A percentile compares a stretch with the other conserved stretches of the same genome.
These are phyloP conservation scores for Aplodontia rufa DNA, from an alignment of 2,113 vertebrate genomes.

Conservation along the genomic window DNA sequence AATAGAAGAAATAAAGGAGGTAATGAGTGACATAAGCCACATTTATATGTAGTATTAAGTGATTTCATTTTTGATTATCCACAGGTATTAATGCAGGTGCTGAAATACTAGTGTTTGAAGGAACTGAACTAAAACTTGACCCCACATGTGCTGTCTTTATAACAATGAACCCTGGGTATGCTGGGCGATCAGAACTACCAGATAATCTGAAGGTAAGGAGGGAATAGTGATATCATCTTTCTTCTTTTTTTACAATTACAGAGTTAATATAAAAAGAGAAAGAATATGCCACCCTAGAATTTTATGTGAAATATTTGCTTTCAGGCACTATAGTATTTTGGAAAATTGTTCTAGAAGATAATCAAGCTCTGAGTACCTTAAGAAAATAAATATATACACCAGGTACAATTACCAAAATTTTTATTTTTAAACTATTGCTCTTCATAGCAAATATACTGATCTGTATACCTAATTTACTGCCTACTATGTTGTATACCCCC, in stretches of 20 bases:
- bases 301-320: constrained; percentile 2
- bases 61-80: not conserved
- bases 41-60: not conserved
- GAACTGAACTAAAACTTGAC: constrained; percentile 91
- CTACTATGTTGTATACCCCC: not conserved
- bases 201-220: constrained; percentile 93
- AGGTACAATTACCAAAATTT: not conserved
- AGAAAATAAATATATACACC: not conserved
- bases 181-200: constrained; percentile 93
- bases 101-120: constrained; percentile 91
- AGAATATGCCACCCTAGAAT: not conserved
- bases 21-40: not conserved
- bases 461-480: not conserved
- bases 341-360: constrained; percentile 12
- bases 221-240: not conserved
- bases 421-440: not conserved
- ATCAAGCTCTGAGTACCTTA: not conserved
- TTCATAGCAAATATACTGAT: constrained; percentile 10
- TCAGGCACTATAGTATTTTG: constrained; percentile 15
- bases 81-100: constrained; percentile 89
- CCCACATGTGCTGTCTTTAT: constrained; percentile 95
- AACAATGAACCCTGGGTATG: constrained; percentile 96
- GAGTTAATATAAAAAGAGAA: not conserved
- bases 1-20: not conserved
- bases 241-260: not conserved